Conservation (phyloP, 1,140 invertebrate genomes). For the Apis laboriosa region DNA sequence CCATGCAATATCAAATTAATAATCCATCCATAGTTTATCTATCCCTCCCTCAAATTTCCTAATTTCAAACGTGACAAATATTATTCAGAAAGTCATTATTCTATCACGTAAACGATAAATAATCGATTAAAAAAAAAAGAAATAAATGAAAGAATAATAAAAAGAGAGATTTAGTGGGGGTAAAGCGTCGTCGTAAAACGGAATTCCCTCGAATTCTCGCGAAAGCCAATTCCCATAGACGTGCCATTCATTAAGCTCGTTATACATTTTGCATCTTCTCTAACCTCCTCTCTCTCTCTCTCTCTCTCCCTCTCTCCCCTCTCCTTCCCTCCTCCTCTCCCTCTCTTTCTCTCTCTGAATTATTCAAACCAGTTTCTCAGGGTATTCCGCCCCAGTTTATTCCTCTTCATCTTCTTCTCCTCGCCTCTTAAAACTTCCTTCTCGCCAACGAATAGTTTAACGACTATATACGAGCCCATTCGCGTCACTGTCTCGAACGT, state of each 20-base stretch:
- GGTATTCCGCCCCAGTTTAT: neutral
- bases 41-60: no score
- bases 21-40: no score
- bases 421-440: neutral
- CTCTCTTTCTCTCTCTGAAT: neutral
- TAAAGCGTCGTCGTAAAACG: no score
- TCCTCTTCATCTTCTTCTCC: conserved; percentile 9
- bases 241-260: conserved; percentile 22
- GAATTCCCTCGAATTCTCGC: neutral
- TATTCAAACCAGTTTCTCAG: conserved; percentile 21
- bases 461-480: neutral
- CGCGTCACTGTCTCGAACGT: neutral
- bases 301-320: neutral
- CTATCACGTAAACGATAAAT: no score
- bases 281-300: neutral
- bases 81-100: no score
- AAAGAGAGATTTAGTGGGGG: no score
- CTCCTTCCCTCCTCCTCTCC: no score
- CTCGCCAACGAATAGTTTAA: conserved; percentile 12
- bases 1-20: no score
- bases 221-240: conserved; percentile 9
- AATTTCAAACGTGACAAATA: no score
- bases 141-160: no score
- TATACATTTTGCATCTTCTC: conserved; percentile 21
- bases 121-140: no score